Evolutionary conservation across 2,113 vertebrate species (phyloP), one percentile per base, ranked within the genome.

Genomic region (Nettapus auritus): DNA sequence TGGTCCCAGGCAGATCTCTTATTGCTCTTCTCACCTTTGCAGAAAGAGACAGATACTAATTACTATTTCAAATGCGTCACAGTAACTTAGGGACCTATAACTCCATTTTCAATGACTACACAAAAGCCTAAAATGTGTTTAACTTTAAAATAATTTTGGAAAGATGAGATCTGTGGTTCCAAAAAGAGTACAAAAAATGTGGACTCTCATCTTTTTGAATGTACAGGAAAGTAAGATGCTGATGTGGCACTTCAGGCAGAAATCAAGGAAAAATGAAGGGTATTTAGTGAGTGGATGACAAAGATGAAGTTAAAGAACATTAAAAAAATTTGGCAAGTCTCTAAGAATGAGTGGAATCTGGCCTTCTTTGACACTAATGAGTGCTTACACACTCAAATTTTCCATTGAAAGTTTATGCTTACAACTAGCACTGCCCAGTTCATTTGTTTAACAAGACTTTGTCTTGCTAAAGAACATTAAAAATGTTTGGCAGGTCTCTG

Each of bases 111-210:
- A 84, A 8, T 28, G 19, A n/a, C 13, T 77, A 53, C 14, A 33
- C 26, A 62, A 3, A 6, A 46, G 6, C 9, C 9, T 53, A 64
- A 86, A 57, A 59, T 36, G 40, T 25, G 3, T 36, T 56, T 60
- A 0, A 8, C 80, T 86, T 66, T 33, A 74, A 53, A 80, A 86
- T 48, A 46, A 8, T 60, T 88, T 82, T 59, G 5, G 28, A 68
- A 92, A 68, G 3, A 55, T 8, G 14, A 55, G 11, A 64, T 22
- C 68, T 80, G 2, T 69, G 16, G 20, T 76, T 22, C 11, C 42
- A 67, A 44, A 88, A 56, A 0, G 0, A 88, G 13, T 23, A 34
- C 13, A 69, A 42, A 50, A 20, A 0, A 0, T 3, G 10, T 53
- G 29, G 13, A 66, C 5, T 50, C 11, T 70, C 13, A 38, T 60